Base-by-base conservation (phyloP, 2,888 invertebrate genomes). In the Plebejus anna region DNA sequence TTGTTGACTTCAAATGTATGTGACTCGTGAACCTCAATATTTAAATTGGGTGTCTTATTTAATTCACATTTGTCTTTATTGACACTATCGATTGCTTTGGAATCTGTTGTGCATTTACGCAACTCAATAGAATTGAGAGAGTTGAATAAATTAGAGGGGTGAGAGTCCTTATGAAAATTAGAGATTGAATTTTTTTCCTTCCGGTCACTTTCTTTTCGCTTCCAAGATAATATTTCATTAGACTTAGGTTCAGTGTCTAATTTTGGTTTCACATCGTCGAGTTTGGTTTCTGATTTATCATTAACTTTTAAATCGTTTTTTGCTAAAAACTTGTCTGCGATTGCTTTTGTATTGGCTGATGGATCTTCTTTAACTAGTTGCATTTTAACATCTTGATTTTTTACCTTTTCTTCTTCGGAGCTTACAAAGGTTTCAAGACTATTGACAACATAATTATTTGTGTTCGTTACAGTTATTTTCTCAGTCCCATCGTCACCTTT, bases 1-100 rank as follows among this genome's bases (percentile, higher is more conserved):
- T 90, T 90, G 77, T 91, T 94, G 78, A 88, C 88, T 79, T 94
- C 90, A 47, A 92, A 88, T 80, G 94, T 91, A 81, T 95, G 94
- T 82, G 94, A 93, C 83, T 90, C 88, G 77, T 22, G 84, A 79
- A 81, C 88, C 88, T 85, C 85, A 70, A 82, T 85, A 66, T 87
- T 87, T 76, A 85, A 84, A 16, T 80, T 80, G 84, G 66, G 85
- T 57, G 82, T 77, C 70, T 80, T 79, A 79, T 81, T 85, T 78
- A 85, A 82, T 81, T 83, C 87, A 77, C 80, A 84, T 80, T 84
- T 86, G 77, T 89, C 89, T 79, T 86, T 89, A 78, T 87, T 84
- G 83, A 86, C 82, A 78, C 86, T 87, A 75, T 90, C 89, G 78
- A 77, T 79, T 77, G 76, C 77, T 81, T 88, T 88, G 59, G 81